Evolutionary conservation across 2,113 vertebrate species (phyloP), one percentile per base, ranked within the genome.

Genomic region (Halichoerus grypus): DNA sequence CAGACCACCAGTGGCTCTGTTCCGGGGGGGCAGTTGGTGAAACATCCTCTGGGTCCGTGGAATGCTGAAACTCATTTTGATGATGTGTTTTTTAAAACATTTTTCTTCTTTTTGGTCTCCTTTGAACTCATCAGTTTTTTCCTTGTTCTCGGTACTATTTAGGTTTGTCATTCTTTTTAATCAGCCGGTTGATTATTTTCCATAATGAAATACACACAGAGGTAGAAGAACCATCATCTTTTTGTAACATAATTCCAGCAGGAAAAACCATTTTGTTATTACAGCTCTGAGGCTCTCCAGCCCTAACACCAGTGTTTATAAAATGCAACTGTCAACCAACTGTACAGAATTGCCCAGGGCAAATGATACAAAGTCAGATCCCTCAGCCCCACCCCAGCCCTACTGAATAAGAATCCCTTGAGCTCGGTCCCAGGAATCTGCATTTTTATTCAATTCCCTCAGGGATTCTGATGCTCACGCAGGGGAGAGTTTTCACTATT

Each of bases 171-270:
- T 90, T 31, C 22, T 84, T 89, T 91, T 92, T 84, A 94, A 97
- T 94, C 76, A 97, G 36, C 24, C 28, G 63, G 11, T 28, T 96
- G 46, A 88, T 89, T 97, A 63, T 88, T 97, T 88, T 85, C 72
- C 69, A 53, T 74, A 36, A 95, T 81, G 90, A 95, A 87, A 88
- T 69, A 53, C 53, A 93, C 59, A 46, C 19, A 51, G 8, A 82
- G 51, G 11, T 84, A 24, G 51, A 84, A 86, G 49, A 84, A 59
- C 11, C 26, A 67, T 59, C 61, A 95, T 83, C 88, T 79, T 92
- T 91, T 71, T 53, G 57, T 88, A 95, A 69, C 72, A 82, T 76
- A 84, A 84, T 95, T 69, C 28, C 46, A 85, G 2, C 33, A 89
- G 22, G 61, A 39, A 87, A 90, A 80, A 42, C 11, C 36, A 82